Conservation (phyloP, 30 jellyfish, hydroid and myxozoan genomes). For the Rhopilema esculentum region DNA sequence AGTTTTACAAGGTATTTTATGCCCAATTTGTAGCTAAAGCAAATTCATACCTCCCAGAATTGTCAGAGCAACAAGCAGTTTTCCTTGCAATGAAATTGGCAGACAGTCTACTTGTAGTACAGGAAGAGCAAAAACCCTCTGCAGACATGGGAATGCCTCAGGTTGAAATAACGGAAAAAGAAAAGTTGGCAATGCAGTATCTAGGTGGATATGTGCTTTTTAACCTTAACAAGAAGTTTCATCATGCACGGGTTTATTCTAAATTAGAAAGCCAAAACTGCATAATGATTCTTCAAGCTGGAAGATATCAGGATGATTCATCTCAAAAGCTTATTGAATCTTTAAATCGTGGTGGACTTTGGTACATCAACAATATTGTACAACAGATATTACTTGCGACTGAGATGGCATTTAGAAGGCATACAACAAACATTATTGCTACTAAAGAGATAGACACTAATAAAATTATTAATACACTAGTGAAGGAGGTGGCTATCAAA, state of each 20-base stretch:
- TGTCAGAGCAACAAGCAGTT: constrained; percentile 7
- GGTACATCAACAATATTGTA: constrained; percentile 1
- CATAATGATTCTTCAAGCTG: constrained; percentile 47
- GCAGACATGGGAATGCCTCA: background rate
- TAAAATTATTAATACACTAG: background rate
- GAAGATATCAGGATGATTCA: constrained; percentile 22
- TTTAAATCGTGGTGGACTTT: constrained; percentile 34
- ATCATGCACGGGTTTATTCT: background rate
- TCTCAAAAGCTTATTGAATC: background rate
- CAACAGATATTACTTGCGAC: constrained; percentile 13
- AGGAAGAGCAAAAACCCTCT: background rate
- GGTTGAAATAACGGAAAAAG: constrained; percentile 21
- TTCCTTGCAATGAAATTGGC: constrained; percentile 32
- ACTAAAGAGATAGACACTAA: background rate
- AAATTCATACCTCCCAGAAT: constrained; percentile 11
- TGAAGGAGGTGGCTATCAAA: background rate
- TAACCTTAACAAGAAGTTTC: constrained; percentile 40
- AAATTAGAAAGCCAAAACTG: constrained; percentile 1
- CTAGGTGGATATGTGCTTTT: constrained; percentile 58
- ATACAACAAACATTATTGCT: constrained; percentile 8
- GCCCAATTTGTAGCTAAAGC: constrained; percentile 10
- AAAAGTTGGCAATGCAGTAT: constrained; percentile 45
- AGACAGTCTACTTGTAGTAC: constrained; percentile 7
- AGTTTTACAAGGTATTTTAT: constrained; percentile 7
- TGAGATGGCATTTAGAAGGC: constrained; percentile 2